A percentile compares a stretch with the other conserved stretches of the same genome.
Evolutionary conservation across 2,888 invertebrate genomes (phyloP).

Genomic region (Chymomyza amoena): DNA sequence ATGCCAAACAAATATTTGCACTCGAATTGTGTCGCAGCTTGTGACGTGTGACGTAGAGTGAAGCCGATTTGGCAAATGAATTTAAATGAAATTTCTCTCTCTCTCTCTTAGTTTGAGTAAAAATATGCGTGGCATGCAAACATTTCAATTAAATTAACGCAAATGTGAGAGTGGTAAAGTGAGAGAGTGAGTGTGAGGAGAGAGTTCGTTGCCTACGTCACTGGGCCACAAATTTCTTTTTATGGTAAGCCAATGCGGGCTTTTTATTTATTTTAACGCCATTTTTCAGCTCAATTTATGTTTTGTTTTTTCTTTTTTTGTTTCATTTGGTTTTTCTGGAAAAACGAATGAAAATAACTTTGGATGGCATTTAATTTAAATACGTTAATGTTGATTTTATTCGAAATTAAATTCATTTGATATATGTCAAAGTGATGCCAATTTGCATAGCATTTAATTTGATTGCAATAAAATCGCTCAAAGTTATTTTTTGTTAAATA

Average conservation of each 20-base stretch:
- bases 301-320: no score
- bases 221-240: constrained; percentile 13
- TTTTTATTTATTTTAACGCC: background rate
- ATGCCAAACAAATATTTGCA: constrained; percentile 36
- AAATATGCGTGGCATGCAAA: constrained; percentile 25
- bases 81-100: background rate
- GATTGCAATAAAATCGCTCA: background rate
- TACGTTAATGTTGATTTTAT: background rate
- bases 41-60: background rate
- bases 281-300: background rate
- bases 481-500: no score
- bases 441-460: background rate
- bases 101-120: background rate
- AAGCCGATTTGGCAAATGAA: background rate
- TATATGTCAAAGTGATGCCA: background rate
- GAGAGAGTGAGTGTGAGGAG: background rate
- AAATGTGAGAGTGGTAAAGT: background rate
- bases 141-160: constrained; percentile 56
- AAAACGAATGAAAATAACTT: background rate
- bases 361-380: background rate
- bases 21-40: background rate
- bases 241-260: constrained; percentile 4
- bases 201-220: constrained; percentile 4
- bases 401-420: background rate
- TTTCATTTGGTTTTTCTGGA: background rate